Percentiles rank a stretch among this genome's conserved stretches.
Conservation (phyloP, 2,888 invertebrate genomes). For the Ceraclea dissimilis region DNA sequence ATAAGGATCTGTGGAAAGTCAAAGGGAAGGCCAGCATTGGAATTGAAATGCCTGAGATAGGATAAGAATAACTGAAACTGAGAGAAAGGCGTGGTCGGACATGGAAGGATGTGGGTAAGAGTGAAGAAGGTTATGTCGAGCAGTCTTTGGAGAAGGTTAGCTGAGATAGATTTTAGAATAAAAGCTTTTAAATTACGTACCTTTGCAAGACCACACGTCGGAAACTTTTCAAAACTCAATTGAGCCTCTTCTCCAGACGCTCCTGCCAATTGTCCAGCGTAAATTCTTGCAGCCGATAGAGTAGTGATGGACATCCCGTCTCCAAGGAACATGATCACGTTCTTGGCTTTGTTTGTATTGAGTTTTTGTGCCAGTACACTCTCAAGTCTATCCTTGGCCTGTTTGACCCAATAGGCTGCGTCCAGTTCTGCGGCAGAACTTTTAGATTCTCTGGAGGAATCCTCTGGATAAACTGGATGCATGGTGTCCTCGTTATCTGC, state of each 20-base stretch:
- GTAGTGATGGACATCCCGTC: conserved; percentile 69
- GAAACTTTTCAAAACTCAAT: conserved; percentile 55
- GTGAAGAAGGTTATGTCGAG: too few species aligned
- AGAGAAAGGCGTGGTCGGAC: too few species aligned
- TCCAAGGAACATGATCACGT: conserved; percentile 60
- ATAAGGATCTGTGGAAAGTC: too few species aligned
- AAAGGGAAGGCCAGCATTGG: too few species aligned
- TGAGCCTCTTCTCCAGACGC: conserved; percentile 49
- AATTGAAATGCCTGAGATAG: too few species aligned
- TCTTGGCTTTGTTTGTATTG: conserved; percentile 41
- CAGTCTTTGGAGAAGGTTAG: too few species aligned
- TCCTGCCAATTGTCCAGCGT: conserved; percentile 48
- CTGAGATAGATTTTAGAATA: too few species aligned
- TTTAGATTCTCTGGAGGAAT: not conserved
- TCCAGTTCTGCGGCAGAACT: conserved; percentile 13
- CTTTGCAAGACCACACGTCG: conserved; percentile 50
- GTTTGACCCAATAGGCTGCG: conserved; percentile 39
- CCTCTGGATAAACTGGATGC: not conserved
- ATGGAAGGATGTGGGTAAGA: too few species aligned
- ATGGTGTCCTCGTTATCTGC: not conserved
- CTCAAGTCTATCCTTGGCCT: conserved; percentile 39
- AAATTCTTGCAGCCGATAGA: conserved; percentile 53
- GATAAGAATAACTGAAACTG: too few species aligned
- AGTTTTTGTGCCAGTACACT: conserved; percentile 30
- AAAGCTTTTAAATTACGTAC: too few species aligned